Evolutionary conservation across 2,113 vertebrate genomes (phyloP).

Genomic region (Coryphaenoides rupestris): DNA sequence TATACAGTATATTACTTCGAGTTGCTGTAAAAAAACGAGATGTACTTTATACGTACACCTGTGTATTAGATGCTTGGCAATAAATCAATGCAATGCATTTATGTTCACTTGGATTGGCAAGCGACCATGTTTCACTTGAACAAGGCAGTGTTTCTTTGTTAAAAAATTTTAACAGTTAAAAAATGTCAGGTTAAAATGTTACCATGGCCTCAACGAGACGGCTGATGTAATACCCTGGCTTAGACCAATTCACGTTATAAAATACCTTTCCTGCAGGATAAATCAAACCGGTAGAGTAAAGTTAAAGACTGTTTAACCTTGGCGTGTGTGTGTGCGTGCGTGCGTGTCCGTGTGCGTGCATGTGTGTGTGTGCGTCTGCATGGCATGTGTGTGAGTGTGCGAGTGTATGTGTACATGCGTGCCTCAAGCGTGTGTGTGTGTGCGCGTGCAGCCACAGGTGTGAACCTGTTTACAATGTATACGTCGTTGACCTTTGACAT

Average conservation of each 20-base stretch:
- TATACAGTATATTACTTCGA: conserved; percentile 57
- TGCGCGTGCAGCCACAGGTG: conserved; percentile 10
- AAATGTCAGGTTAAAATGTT: conserved; percentile 60
- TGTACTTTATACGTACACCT: conserved; percentile 58
- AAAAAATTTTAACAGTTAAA: neutral
- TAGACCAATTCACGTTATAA: conserved; percentile 49
- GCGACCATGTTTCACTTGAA: conserved; percentile 56
- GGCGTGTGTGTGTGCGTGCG: conserved; percentile 40
- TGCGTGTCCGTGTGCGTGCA: conserved; percentile 4
- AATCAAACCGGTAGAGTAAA: conserved; percentile 57
- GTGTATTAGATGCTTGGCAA: conserved; percentile 70
- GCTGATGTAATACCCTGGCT: conserved; percentile 65
- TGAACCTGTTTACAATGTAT: neutral
- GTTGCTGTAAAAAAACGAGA: conserved; percentile 30
- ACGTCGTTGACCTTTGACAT: neutral
- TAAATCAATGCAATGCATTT: conserved; percentile 65
- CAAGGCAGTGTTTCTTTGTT: conserved; percentile 65
- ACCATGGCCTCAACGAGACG: conserved; percentile 59
- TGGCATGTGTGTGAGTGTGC: conserved; percentile 36
- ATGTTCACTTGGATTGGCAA: conserved; percentile 70
- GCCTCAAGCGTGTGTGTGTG: conserved; percentile 11
- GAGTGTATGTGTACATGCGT: neutral
- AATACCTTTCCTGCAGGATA: conserved; percentile 56
- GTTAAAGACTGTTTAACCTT: conserved; percentile 49
- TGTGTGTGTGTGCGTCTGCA: conserved; percentile 13